Evolutionary conservation across 2,113 vertebrate genomes (phyloP), one percentile per base, ranked within the genome.

Genomic region (Eidolon helvum): DNA sequence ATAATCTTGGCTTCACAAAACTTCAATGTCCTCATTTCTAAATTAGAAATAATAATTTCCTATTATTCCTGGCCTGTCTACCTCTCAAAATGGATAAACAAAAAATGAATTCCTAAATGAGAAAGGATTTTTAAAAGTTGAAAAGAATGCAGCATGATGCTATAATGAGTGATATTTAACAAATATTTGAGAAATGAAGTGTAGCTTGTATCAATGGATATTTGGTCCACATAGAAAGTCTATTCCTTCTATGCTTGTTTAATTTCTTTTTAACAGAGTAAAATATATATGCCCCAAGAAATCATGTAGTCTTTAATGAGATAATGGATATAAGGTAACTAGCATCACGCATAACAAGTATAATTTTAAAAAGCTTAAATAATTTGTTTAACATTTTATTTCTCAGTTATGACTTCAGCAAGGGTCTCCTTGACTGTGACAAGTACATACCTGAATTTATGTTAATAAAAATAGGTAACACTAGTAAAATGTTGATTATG

Each of bases 341-440:
- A 84, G 12, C 11, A 68, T 14, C 33, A 57, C 26, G 24, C 4
- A 21, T 97, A 72, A 91, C 24, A 89, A 63, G 22, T 55, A 80
- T 61, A 94, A 66, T 45, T 82, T 95, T 50, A 48, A 85, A 89
- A 85, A 33, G 48, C 30, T 78, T 45, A 57, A 79, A 93, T 65
- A 55, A 21, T 85, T 68, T 95, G 35, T 50, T 78, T 92, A 68
- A 63, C 45, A 66, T 92, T 95, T 95, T 66, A 88, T 55, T 94
- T 74, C n/a, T 90, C 91, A 93, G 21, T 77, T 57, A 84, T 11
- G 45, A 68, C 59, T 78, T 95, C 22, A 63, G 15, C 33, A 85
- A 92, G 18, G 43, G 15, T 14, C 10, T 87, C 40, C 33, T 80
- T 57, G 22, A 87, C 22, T 87, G 10, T 59, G 19, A 12, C 38